Conservation (phyloP, 2,888 invertebrate species). For the Oscheius sp. region DNA sequence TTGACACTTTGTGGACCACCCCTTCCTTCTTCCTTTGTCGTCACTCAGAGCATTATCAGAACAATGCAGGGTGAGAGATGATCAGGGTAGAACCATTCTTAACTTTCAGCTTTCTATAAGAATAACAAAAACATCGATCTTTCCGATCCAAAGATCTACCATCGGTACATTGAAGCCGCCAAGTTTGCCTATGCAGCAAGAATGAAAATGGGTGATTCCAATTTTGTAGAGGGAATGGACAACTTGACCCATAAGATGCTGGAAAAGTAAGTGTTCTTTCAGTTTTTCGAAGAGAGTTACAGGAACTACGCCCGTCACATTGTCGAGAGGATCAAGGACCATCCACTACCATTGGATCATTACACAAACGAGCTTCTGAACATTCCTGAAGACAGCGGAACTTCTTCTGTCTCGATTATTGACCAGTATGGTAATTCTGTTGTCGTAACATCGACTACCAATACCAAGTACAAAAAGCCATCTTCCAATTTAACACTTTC, state of each 20-base stretch:
- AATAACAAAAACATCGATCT: conserved; percentile 50
- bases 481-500: conserved; percentile 41
- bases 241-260: conserved; percentile 81
- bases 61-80: conserved; percentile 78
- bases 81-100: not conserved
- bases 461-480: conserved; percentile 80
- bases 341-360: conserved; percentile 62
- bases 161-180: conserved; percentile 87
- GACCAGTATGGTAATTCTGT: conserved; percentile 87
- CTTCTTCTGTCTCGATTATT: conserved; percentile 88
- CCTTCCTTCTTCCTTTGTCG: conserved; percentile 87
- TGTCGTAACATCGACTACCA: conserved; percentile 90
- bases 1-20: conserved; percentile 84
- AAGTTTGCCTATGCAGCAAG: conserved; percentile 89
- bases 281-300: not conserved
- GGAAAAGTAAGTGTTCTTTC: conserved; percentile 74
- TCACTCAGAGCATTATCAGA: conserved; percentile 86
- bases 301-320: conserved; percentile 71
- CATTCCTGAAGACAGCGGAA: conserved; percentile 79
- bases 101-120: conserved; percentile 54
- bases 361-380: conserved; percentile 55
- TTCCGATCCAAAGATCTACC: conserved; percentile 79
- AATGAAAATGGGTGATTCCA: conserved; percentile 78
- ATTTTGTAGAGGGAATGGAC: conserved; percentile 80
- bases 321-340: conserved; percentile 57